Base-by-base conservation (phyloP, 2,888 invertebrate genomes). In the Noctua comes region DNA sequence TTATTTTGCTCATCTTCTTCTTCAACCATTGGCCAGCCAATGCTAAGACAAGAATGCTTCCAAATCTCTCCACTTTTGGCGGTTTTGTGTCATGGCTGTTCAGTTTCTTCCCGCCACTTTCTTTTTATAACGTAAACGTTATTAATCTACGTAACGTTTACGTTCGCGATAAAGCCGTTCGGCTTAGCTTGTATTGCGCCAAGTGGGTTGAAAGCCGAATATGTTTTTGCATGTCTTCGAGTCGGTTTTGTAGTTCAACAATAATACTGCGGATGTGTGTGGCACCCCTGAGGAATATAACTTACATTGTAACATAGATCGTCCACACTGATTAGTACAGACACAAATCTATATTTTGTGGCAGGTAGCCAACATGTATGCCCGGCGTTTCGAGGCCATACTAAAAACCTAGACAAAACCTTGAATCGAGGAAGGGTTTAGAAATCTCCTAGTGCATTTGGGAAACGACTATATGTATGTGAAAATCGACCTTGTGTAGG, bases 401-500 rank as follows among this genome's bases (percentile, higher is more conserved):
- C 46, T 78, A 57, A 76, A 75, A 82, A 79, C 78, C 78, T 79
- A 80, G 46, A 16, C 21, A 40, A 8, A 76, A 64, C 89, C 89
- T 89, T 89, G 83, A 76, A 57, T 0, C 31, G 7, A 85, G 89
- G 88, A 89, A 88, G 77, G 85, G 82, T 86, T 89, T 89, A 88
- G 89, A 89, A 89, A 89, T 87, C 89, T 82, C 80, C 31, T 71
- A 79, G 82, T 68, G 48, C 51, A 79, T 80, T 86, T 88, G 72
- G 83, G 77, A 86, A 88, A 89, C 82, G 66, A 71, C 68, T 69
- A 54, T 66, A 73, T 70, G 62, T 64, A 70, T 77, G 74, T 80
- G 79, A 82, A 86, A 85, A 80, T 68, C 79, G 24, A 79, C 88
- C 88, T 89, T 89, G 59, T 0, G 0, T 77, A 88, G 89, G 88